phyloP scores from a whole-genome alignment of 2,113 vertebrate species.

The Laticauda colubrina region DNA sequence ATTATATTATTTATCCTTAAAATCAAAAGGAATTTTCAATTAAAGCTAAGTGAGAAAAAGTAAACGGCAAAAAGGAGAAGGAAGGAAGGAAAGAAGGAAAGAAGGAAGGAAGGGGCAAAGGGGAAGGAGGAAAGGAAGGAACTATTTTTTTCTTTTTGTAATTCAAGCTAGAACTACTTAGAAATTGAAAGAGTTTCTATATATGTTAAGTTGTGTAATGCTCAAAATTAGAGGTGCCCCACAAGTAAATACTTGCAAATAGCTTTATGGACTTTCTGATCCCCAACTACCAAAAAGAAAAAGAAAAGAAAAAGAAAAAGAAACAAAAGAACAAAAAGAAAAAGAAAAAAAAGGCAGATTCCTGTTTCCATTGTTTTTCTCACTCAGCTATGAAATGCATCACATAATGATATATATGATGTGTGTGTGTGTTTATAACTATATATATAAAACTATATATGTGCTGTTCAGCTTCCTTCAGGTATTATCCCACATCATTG shows the following conservation, averaged over 20 bases:
- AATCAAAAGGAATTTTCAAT: neutral
- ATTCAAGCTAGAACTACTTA: neutral
- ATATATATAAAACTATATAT: too few species aligned
- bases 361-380: too few species aligned
- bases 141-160: neutral
- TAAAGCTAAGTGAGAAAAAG: accelerated
- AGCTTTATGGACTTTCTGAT: neutral
- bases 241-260: neutral
- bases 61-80: neutral
- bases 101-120: too few species aligned
- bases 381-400: neutral
- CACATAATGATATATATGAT: neutral
- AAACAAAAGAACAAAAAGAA: neutral
- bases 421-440: too few species aligned
- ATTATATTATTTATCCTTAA: neutral
- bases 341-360: too few species aligned
- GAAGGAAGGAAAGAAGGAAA: neutral
- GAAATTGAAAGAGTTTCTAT: neutral
- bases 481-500: too few species aligned
- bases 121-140: too few species aligned
- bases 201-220: neutral
- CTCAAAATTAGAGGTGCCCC: neutral
- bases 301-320: too few species aligned
- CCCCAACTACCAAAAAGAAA: neutral
- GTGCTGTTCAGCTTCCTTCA: too few species aligned